phyloP scores from a whole-genome alignment of 2,113 vertebrate species.

The Lagopus muta region DNA sequence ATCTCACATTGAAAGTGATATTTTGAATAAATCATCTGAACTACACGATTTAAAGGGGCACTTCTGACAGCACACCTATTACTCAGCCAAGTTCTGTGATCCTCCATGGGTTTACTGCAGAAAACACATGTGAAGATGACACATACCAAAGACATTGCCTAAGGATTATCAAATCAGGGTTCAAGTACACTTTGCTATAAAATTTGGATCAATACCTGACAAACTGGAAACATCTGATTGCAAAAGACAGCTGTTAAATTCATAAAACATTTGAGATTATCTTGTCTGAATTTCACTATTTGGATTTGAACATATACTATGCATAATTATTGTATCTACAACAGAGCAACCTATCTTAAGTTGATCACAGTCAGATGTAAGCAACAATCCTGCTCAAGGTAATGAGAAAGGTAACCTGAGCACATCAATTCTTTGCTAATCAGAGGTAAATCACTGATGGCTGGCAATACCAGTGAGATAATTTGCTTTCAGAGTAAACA shows the following conservation, averaged over 20 bases:
- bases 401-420: accelerated
- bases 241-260: not conserved
- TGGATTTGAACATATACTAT: not conserved
- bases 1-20: not conserved
- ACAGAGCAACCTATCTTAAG: not conserved
- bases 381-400: accelerated
- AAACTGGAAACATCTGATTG: not conserved
- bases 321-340: not conserved
- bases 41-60: not conserved
- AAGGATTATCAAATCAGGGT: not conserved
- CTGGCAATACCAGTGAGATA: not conserved
- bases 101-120: not conserved
- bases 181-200: not conserved
- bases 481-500: not conserved
- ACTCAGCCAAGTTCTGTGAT: not conserved
- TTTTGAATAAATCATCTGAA: not conserved
- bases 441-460: not conserved
- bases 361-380: not conserved
- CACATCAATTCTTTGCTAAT: not conserved
- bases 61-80: not conserved
- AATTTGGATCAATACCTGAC: not conserved
- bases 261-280: not conserved
- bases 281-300: not conserved
- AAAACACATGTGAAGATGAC: not conserved
- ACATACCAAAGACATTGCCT: not conserved